Conservation (phyloP, 2,113 vertebrate species). For the Eidolon helvum region DNA sequence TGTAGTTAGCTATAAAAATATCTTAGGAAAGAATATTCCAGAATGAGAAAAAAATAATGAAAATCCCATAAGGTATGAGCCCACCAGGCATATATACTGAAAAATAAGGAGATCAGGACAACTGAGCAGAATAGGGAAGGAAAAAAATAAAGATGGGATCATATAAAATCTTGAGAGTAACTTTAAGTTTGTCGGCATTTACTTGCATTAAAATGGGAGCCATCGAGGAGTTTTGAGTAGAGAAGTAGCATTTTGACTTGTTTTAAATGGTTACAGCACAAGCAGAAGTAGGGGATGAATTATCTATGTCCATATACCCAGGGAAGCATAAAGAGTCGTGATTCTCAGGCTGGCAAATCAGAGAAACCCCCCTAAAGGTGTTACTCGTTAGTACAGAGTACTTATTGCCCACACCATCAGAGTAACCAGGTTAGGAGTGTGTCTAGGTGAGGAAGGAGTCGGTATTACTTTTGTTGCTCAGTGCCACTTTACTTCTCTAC, state of each 20-base stretch:
- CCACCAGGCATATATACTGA: background rate
- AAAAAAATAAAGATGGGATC: background rate
- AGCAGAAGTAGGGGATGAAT: background rate
- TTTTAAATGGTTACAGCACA: background rate
- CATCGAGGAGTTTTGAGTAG: background rate
- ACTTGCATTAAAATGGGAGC: background rate
- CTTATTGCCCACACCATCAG: too few species aligned
- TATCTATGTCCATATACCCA: fast-evolving
- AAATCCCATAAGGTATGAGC: background rate
- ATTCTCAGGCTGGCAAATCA: background rate
- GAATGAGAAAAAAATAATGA: background rate
- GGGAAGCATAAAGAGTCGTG: background rate
- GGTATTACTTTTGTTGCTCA: too few species aligned
- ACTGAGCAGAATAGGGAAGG: background rate
- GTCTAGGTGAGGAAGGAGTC: too few species aligned
- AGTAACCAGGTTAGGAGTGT: too few species aligned
- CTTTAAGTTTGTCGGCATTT: background rate
- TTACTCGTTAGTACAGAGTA: too few species aligned
- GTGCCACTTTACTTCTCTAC: too few species aligned
- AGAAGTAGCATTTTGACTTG: background rate
- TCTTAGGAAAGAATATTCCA: background rate
- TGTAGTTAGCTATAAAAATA: background rate
- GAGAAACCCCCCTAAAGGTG: background rate
- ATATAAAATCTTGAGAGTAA: background rate
- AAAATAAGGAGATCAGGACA: background rate